phyloP scores from a whole-genome alignment of 2,113 vertebrate species.

The Elachura formosa region DNA sequence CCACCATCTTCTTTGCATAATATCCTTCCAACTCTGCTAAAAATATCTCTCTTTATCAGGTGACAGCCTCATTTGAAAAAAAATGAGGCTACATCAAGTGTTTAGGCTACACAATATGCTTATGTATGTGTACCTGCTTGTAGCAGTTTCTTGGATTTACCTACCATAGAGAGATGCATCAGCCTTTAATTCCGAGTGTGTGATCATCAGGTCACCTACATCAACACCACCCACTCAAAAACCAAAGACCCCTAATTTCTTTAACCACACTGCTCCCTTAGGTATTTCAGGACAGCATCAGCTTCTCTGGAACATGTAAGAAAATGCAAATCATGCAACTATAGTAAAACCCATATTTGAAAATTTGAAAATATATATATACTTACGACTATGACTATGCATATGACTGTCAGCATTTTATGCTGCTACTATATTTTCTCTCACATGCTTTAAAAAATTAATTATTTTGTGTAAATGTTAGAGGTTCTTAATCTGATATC shows the following conservation, averaged over 20 bases:
- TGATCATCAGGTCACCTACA: constrained; percentile 73
- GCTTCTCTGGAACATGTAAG: constrained; percentile 67
- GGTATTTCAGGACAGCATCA: constrained; percentile 69
- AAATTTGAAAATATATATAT: neutral
- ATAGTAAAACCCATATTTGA: neutral
- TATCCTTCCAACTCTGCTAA: neutral
- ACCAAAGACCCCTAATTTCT: constrained; percentile 62
- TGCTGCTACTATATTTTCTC: neutral
- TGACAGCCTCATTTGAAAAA: neutral
- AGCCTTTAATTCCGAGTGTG: constrained; percentile 71
- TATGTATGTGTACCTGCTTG: neutral
- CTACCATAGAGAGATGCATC: constrained; percentile 77
- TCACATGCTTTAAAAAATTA: neutral
- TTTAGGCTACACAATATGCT: neutral
- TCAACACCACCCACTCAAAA: constrained; percentile 82
- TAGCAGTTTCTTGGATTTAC: neutral
- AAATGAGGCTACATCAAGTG: neutral
- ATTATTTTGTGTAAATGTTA: neutral
- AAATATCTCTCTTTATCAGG: neutral
- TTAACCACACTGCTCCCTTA: constrained; percentile 71
- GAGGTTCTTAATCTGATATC: neutral
- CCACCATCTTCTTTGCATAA: neutral
- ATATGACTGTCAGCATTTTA: neutral
- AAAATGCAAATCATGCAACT: neutral
- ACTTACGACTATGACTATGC: no score